Evolutionary conservation across 2,797 vertebrate genomes (phyloP), one percentile per base, ranked within the genome.

Genomic region (Helarctos malayanus): DNA sequence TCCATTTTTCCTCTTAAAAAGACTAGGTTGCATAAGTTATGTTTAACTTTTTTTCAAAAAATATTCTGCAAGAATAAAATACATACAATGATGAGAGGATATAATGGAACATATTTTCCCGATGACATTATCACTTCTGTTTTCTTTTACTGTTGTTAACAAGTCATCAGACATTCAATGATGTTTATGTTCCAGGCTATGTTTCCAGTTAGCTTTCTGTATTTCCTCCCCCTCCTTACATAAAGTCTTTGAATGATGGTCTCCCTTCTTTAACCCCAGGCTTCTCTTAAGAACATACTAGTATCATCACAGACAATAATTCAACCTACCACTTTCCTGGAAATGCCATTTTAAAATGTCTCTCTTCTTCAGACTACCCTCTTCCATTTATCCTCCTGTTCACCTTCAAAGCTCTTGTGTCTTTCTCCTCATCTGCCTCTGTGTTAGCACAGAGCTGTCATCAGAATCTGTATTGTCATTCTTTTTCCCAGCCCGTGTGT

Each of bases 361-460:
- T 65, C 94, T 79, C 94, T 85, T 78, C 52, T 88, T 73, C 19
- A 65, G 71, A 32, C 68, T 57, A 11, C 54, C n/a, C 65, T 56
- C 65, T 98, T 97, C 96, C 76, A 97, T 92, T 97, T 82, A 45
- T 38, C 59, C 47, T 96, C 80, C 59, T 94, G 96, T 96, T 93
- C 92, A 88, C 97, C 95, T 97, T 97, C 97, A 94, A 95, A 97
- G 94, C 86, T 87, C 47, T 63, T 32, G n/a, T 89, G 69, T 94
- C 91, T 97, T 94, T 96, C 78, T 97, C 83, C 54, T 92, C 95
- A 85, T 87, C 89, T 69, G 89, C 97, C 75, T 97, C 92, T 89
- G 78, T 90, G 96, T 89, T 73, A 89, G 89, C 89, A 57, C 65
- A 71, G 80, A 16, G 9, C 86, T 96, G 86, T 85, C 94, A 79